A percentile compares a stretch with the other conserved stretches of the same genome.
Conservation (phyloP, 1,140 invertebrate species). For the Tribolium castaneum region DNA sequence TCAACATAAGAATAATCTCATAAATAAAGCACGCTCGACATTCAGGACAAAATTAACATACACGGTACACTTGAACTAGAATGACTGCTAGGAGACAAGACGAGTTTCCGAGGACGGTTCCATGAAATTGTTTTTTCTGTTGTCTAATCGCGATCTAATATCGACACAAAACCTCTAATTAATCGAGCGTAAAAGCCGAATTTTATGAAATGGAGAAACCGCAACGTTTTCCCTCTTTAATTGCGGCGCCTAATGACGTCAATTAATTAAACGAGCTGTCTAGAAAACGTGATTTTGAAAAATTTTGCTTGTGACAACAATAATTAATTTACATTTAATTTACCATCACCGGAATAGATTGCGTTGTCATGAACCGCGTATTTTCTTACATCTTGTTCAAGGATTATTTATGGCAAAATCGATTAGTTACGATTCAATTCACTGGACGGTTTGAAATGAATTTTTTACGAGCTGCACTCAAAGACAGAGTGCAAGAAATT, state of each 20-base stretch:
- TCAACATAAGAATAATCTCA: slow-evolving; percentile 21
- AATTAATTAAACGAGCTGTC: too few species aligned
- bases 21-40: slow-evolving; percentile 26
- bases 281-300: background rate
- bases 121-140: background rate
- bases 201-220: background rate
- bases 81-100: slow-evolving; percentile 20
- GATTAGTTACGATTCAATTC: slow-evolving; percentile 8
- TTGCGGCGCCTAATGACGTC: too few species aligned
- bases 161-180: background rate
- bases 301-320: background rate
- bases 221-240: too few species aligned
- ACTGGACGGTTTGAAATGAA: background rate
- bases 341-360: slow-evolving; percentile 12
- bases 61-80: slow-evolving; percentile 34
- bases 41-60: slow-evolving; percentile 32
- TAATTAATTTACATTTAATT: background rate
- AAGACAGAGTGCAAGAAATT: background rate
- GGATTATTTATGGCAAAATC: slow-evolving; percentile 13
- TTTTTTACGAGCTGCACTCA: background rate
- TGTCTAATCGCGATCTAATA: slow-evolving; percentile 2
- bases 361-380: background rate
- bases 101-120: slow-evolving; percentile 31
- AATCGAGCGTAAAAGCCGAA: background rate
- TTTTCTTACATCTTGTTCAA: slow-evolving; percentile 6